Base-by-base conservation (phyloP, 1,140 invertebrate species). In the Drosophila pachea region DNA sequence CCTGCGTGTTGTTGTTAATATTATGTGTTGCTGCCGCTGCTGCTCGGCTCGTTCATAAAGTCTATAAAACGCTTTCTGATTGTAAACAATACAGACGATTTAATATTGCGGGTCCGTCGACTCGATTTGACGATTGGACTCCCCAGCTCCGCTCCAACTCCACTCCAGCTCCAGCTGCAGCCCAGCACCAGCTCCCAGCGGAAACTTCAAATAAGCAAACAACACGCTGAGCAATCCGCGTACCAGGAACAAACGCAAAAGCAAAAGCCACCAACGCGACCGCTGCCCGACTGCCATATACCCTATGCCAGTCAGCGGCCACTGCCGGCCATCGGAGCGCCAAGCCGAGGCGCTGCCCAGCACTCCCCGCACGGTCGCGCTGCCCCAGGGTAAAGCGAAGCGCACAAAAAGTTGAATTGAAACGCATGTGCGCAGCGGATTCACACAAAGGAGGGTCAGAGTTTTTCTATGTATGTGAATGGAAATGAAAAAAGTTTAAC, bases 31-130 rank as follows among this genome's bases (percentile, higher is more conserved):
- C 56, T 63, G 53, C 42, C 59, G 49, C 43, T 64, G 58, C 49
- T 53, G 40, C 50, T 64, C 68, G 40, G 56, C 64, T 67, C 69
- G 63, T 74, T 72, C 70, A 78, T 84, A 76, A 84, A 86, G 81
- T 84, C 79, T 78, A 84, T 84, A 84, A 84, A 84, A 84, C 79
- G 79, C 79, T 86, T 84, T 84, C 73, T 78, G 76, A 84, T 84
- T 84, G 79, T 84, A 84, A 84, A 84, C 79, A 84, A 84, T 84
- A 84, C 79, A 78, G 76, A 79, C 79, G 79, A 84, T 84, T 84
- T 84, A 84, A 84, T 84, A 84, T 83, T 84, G 76, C 69, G 66
- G 68, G 81, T 76, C 73, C 68, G 76, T 76, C 45, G 36, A 56
- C 50, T 35, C 70, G 36, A 50, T 68, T 50, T 38, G 59, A 36